Evolutionary conservation across 1,140 invertebrate species (phyloP).

Genomic region (Bilobella aurantiaca): DNA sequence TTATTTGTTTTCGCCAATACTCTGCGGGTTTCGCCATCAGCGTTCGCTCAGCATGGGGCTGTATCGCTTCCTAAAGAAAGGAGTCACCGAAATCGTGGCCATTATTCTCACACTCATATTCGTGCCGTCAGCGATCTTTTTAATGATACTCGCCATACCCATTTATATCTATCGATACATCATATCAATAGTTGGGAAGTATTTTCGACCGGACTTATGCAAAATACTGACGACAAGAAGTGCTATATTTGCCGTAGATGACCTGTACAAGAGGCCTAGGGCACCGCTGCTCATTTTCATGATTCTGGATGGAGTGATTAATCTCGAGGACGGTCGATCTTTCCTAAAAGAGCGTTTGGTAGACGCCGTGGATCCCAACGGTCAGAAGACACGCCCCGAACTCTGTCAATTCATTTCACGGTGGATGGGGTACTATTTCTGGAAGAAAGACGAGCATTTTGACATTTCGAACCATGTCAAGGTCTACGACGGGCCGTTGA

Average conservation of each 20-base stretch:
- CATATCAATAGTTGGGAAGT: background rate
- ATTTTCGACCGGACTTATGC: conserved; percentile 18
- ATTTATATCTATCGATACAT: conserved; percentile 20
- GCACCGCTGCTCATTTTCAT: conserved; percentile 24
- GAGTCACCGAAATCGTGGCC: background rate
- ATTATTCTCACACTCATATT: background rate
- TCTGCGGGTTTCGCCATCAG: too few relatives aligned
- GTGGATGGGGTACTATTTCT: conserved; percentile 21
- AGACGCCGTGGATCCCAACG: background rate
- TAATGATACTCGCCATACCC: background rate
- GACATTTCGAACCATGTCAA: conserved; percentile 18
- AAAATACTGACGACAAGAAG: conserved; percentile 25
- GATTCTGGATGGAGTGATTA: conserved; percentile 22
- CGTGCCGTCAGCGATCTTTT: background rate
- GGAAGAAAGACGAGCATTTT: conserved; percentile 21
- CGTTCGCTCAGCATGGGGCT: background rate
- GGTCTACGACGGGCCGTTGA: conserved; percentile 1
- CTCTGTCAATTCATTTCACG: conserved; percentile 11
- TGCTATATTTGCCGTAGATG: conserved; percentile 12
- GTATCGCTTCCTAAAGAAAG: background rate
- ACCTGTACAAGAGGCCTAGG: conserved; percentile 11
- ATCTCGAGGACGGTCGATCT: conserved; percentile 9
- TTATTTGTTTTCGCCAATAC: too few relatives aligned
- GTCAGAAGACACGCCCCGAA: conserved; percentile 4
- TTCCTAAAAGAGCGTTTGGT: background rate